Evolutionary conservation across 92 coral and sea anemone genomes (phyloP), one percentile per base, ranked within the genome.

Genomic region (Porites evermanni): DNA sequence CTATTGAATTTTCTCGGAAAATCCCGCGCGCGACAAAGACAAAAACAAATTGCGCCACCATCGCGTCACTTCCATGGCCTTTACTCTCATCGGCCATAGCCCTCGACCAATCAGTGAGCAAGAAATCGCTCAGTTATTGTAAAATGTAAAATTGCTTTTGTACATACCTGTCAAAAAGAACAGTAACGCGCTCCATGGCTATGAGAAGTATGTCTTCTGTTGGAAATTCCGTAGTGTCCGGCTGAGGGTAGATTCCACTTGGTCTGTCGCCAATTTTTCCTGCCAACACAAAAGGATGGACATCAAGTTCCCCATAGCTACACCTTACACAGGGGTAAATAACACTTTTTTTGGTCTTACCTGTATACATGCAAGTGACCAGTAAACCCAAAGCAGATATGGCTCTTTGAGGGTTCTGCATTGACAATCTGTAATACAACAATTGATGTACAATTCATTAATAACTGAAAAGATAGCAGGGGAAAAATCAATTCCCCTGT

Each of bases 151-250:
- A 38, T 4, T 44, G 6, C 1, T 7, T 12, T 10, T 32, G 4
- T 26, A 44, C 86, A 29, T 80, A 96, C 99, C 98, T 90, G 69
- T 95, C 99, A 92, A 97, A 97, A 8, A 97, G 85, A 7, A 95
- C 98, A 2, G 98, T 95, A 65, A 97, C 99, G 53, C 99, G 92
- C 80, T 97, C 99, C 94, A 97, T 93, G n/a, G 99, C 99, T 60
- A 97, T 93, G 51, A 97, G 95, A 14, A 95, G 85, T 81, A 88
- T 81, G 70, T 97, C 99, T 76, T 97, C 99, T 13, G 98, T 93
- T 73, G 99, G 98, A 61, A 94, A 93, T 79, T 97, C 99, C 32
- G 83, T 83, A 24, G 85, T 86, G 87, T 95, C 99, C 14, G 88
- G 87, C 69, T 88, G 94, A 66, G 97, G 93, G 82, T 93, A 93